Evolutionary conservation across 2,888 invertebrate genomes (phyloP).

Genomic region (Diplolepis rosae): DNA sequence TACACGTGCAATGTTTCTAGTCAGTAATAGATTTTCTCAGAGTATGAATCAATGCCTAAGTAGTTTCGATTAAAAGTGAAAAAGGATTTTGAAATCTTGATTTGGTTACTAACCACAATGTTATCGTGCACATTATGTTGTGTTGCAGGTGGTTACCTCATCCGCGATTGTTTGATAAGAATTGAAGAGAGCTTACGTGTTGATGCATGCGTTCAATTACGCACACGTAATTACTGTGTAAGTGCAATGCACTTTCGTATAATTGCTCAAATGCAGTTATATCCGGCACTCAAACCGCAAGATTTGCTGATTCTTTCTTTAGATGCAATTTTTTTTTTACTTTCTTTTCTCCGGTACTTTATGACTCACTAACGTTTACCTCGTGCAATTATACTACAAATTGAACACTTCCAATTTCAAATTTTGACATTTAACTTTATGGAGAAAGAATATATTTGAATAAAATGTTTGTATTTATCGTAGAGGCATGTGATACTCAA

Average conservation of each 20-base stretch:
- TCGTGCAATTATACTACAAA: background rate
- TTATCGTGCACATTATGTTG: background rate
- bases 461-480: no score
- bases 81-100: conserved; percentile 5
- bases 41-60: background rate
- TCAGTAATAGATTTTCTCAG: background rate
- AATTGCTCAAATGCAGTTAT: background rate
- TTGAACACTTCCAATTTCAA: background rate
- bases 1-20: no score
- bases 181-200: background rate
- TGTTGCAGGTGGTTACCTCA: conserved; percentile 18
- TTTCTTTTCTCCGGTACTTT: background rate
- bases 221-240: conserved; percentile 2
- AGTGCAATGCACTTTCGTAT: conserved; percentile 24
- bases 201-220: conserved; percentile 7
- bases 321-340: background rate
- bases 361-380: no score
- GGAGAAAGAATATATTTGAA: background rate
- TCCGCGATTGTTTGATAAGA: conserved; percentile 17
- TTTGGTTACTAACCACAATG: background rate
- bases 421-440: background rate
- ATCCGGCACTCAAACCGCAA: conserved; percentile 2
- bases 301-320: background rate
- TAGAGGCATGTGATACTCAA: no score
- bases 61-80: background rate